Evolutionary conservation across 2,888 invertebrate species (phyloP), one percentile per base, ranked within the genome.

Genomic region (Diloba caeruleocephala): DNA sequence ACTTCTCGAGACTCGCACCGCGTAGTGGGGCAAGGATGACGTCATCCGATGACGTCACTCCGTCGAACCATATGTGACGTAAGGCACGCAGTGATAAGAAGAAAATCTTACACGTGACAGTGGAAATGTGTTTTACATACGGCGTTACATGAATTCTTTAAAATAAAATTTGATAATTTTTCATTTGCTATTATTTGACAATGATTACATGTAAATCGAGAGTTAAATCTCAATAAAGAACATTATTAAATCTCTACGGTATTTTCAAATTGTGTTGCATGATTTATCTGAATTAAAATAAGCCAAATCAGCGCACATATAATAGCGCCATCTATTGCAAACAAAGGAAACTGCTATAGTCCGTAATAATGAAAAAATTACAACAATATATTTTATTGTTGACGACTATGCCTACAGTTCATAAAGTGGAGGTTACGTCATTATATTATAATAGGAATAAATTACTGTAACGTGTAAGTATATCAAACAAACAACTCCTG

Each of bases 1-100:
- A 71, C 55, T 86, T 85, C 79, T 79, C 60, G 61, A 74, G 76
- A 65, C 73, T 59, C 73, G 65, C 74, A 53, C 62, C 68, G 68
- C 64, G 72, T 64, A 69, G 71, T 69, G 74, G 74, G 73, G 73
- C 71, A 70, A 48, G n/a, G 29, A 59, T 85, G 84, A 87, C 87
- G 86, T 84, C 85, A 85, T 57, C n/a, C 42, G 21, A 71, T 90
- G 88, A 90, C 91, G 90, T 91, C 87, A 90, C 68, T 55, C 51
- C 33, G 63, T 83, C 82, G 77, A 72, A 78, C 80, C 78, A 85
- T 77, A 64, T 50, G 69, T 84, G 82, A 86, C 84, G 84, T 85
- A 78, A 81, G 57, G 45, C 52, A 50, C 55, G 54, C 34, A 51
- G 45, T 61, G 58, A 74, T 72, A 74, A 69, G 67, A 55, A 62